Evolutionary conservation across 2,888 invertebrate genomes (phyloP), one percentile per base, ranked within the genome.

Genomic region (Priapulus caudatus): DNA sequence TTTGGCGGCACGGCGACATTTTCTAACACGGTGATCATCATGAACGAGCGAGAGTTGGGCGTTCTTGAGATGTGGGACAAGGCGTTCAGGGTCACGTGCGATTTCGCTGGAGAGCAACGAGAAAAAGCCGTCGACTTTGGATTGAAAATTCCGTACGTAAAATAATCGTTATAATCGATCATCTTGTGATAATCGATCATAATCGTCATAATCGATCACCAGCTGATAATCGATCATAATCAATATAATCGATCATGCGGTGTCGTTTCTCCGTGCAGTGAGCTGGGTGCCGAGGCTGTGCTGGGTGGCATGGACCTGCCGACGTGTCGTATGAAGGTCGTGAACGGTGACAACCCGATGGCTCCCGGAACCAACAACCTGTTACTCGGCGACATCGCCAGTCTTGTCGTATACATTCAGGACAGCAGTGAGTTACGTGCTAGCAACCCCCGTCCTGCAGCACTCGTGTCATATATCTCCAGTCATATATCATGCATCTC

Each of bases 61-160:
- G n/a, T 33, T 33, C n/a, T 33, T 10, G 33, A 33, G 33, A 33
- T 33, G 33, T 33, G 33, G 33, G 33, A 33, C n/a, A 33, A 33
- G n/a, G 33, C 33, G 10, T 33, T 10, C n/a, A 33, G n/a, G n/a
- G 33, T 33, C 10, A 10, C 33, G n/a, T 33, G 33, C 33, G 33
- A 33, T 10, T 33, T 33, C n/a, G 33, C 33, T 33, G 33, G 33
- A 10, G 33, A 33, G 10, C n/a, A n/a, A n/a, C 10, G 33, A 33
- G 33, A 10, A 10, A 33, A 33, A 10, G n/a, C 33, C 10, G 33
- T 33, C n/a, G 33, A 33, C n/a, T 10, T n/a, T 33, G 33, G 33
- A 10, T 10, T 33, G 33, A n/a, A 10, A 10, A n/a, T 33, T 33
- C 33, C 33, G 33, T 33, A 33, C 10, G 33, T 33, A n/a, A n/a